Evolutionary conservation across 1,140 invertebrate species (phyloP).

Genomic region (Drosophila kohkoa): DNA sequence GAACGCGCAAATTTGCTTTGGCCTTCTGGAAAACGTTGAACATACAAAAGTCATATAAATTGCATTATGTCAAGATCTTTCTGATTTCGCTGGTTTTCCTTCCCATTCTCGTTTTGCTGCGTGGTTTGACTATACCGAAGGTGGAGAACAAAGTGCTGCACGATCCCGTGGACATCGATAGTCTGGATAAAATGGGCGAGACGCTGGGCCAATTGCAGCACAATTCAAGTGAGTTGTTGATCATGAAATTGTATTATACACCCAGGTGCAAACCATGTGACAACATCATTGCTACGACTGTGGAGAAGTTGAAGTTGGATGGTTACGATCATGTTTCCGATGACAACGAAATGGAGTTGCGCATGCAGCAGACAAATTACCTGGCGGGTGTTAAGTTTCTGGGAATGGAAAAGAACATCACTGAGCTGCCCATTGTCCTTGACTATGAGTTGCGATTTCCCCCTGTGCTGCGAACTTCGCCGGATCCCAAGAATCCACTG

Average conservation of each 20-base stretch:
- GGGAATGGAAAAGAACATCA: neutral
- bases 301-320: neutral
- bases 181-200: conserved; percentile 6
- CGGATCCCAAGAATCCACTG: neutral
- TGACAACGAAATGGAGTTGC: neutral
- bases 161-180: conserved; percentile 6
- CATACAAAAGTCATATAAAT: conserved; percentile 15
- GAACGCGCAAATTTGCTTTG: neutral
- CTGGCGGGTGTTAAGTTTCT: conserved; percentile 24
- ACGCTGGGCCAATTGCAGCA: neutral
- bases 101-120: neutral
- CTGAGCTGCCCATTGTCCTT: conserved; percentile 17
- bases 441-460: conserved; percentile 34
- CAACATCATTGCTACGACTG: neutral
- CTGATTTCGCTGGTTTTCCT: conserved; percentile 23
- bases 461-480: neutral
- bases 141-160: neutral
- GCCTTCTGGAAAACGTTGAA: conserved; percentile 15
- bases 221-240: neutral
- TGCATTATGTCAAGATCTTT: neutral
- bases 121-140: neutral
- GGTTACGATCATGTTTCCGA: neutral
- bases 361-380: neutral
- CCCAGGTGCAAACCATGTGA: conserved; percentile 13
- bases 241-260: conserved; percentile 1